Evolutionary conservation across 2,113 vertebrate species (phyloP).

Genomic region (Platysternon megacephalum): DNA sequence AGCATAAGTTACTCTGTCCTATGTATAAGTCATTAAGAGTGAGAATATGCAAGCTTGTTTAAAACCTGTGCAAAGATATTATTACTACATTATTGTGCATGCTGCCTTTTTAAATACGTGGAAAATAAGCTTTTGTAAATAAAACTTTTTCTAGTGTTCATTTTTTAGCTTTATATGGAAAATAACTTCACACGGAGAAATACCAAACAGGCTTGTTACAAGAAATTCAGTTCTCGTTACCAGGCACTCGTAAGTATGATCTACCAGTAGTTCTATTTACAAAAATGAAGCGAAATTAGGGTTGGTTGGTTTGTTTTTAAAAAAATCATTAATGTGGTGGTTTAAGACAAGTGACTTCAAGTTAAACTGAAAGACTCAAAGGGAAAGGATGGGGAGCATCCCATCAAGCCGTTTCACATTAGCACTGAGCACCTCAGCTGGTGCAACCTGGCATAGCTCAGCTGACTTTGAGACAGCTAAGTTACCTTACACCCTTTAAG

Average conservation of each 20-base stretch:
- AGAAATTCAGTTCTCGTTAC: not conserved
- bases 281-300: not conserved
- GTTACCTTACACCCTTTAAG: not conserved
- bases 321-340: not conserved
- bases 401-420: not conserved
- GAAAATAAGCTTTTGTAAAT: not conserved
- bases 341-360: not conserved
- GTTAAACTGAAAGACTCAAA: not conserved
- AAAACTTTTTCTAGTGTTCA: not conserved
- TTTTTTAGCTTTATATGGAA: constrained; percentile 3
- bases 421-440: not conserved
- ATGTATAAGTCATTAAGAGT: not conserved
- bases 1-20: too few relatives aligned
- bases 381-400: not conserved
- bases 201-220: not conserved
- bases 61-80: not conserved
- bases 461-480: not conserved
- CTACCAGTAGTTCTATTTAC: not conserved
- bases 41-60: not conserved
- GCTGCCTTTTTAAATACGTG: not conserved
- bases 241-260: not conserved
- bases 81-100: not conserved
- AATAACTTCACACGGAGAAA: not conserved
- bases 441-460: not conserved
- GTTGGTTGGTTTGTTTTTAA: not conserved